Evolutionary conservation across 2,888 invertebrate species (phyloP).

Genomic region (Nomada lathburiana): DNA sequence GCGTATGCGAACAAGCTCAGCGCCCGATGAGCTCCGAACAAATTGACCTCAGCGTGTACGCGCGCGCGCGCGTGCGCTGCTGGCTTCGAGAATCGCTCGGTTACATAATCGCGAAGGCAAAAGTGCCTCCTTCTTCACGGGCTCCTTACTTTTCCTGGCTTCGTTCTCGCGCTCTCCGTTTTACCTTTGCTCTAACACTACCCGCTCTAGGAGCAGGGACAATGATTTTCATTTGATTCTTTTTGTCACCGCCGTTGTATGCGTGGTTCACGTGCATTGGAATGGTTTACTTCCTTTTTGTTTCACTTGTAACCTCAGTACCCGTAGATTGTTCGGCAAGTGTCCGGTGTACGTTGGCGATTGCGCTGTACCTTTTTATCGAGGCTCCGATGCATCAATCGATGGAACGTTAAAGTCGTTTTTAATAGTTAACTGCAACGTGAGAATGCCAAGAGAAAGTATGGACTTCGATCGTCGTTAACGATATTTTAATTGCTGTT

Average conservation of each 20-base stretch:
- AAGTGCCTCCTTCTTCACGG: constrained; percentile 62
- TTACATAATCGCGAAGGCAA: constrained; percentile 75
- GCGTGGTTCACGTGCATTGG: too few species aligned
- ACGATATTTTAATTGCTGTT: constrained; percentile 66
- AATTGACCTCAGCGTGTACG: constrained; percentile 67
- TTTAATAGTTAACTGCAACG: constrained; percentile 9
- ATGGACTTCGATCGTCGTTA: constrained; percentile 48
- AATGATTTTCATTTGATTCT: background rate
- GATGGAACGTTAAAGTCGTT: constrained; percentile 9
- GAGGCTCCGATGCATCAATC: background rate
- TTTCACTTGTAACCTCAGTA: too few species aligned
- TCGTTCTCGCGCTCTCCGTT: constrained; percentile 33
- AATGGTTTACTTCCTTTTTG: too few species aligned
- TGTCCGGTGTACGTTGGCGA: too few species aligned
- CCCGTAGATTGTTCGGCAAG: too few species aligned
- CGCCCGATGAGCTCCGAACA: constrained; percentile 54
- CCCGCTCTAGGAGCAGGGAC: background rate
- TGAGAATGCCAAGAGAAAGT: constrained; percentile 59
- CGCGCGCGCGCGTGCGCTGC: constrained; percentile 55
- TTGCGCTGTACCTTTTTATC: background rate
- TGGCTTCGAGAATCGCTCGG: constrained; percentile 75
- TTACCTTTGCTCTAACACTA: constrained; percentile 40
- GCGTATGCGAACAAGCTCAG: background rate
- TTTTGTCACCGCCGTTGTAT: background rate
- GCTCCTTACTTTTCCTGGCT: constrained; percentile 67